These are phyloP conservation scores for Masticophis lateralis DNA, from an alignment of 2,797 vertebrate genomes.

Conservation along the genomic window DNA sequence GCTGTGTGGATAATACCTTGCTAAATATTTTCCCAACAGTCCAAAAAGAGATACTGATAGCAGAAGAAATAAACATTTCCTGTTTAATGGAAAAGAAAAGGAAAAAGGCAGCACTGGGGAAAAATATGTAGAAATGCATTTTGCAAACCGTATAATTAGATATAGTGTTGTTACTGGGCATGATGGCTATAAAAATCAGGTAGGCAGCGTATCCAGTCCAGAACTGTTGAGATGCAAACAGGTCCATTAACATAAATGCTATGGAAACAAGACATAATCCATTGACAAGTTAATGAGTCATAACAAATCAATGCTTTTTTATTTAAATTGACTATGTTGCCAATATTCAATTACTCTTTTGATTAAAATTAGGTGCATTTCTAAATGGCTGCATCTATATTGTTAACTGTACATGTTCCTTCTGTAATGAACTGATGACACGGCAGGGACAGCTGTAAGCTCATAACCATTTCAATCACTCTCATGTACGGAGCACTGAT, in stretches of 20 bases:
- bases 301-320: conserved; percentile 15
- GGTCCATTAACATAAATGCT: not conserved
- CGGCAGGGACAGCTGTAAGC: not conserved
- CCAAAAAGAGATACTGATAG: conserved; percentile 40
- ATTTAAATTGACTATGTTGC: conserved; percentile 1
- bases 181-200: not conserved
- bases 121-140: not conserved
- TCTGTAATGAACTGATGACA: not conserved
- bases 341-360: conserved; percentile 16
- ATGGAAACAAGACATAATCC: conserved; percentile 15
- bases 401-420: not conserved
- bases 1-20: conserved; percentile 18
- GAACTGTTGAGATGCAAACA: conserved; percentile 28
- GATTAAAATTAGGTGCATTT: conserved; percentile 15
- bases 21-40: conserved; percentile 30
- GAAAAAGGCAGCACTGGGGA: conserved; percentile 41
- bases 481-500: not conserved
- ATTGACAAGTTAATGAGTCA: conserved; percentile 20
- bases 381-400: not conserved
- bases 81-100: conserved; percentile 21
- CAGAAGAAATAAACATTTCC: conserved; percentile 38
- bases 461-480: not conserved
- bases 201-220: conserved; percentile 34
- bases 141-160: conserved; percentile 18
- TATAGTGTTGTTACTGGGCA: conserved; percentile 29